These are phyloP conservation scores for Geotrypetes seraphini DNA, from an alignment of 2,797 vertebrate genomes.

Conservation along the genomic window DNA sequence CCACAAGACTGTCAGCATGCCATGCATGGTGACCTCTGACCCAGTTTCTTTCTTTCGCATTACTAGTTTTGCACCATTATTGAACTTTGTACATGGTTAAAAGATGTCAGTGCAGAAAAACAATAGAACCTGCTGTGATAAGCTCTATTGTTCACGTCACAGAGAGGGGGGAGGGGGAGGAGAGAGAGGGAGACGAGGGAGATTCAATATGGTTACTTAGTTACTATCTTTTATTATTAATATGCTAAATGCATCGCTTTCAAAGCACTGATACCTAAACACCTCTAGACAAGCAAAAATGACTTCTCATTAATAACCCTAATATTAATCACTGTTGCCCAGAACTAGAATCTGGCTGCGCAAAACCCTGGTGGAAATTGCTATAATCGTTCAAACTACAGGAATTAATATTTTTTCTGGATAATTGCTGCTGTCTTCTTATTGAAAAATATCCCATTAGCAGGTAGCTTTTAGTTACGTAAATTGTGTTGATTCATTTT, in stretches of 20 bases:
- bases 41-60: slow-evolving; percentile 37
- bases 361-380: slow-evolving; percentile 98
- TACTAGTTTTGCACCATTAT: slow-evolving; percentile 52
- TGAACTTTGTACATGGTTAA: slow-evolving; percentile 53
- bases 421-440: slow-evolving; percentile 95
- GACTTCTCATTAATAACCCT: slow-evolving; percentile 91
- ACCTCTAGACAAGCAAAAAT: slow-evolving; percentile 72
- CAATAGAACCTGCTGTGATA: slow-evolving; percentile 44
- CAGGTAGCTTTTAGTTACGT: slow-evolving; percentile 82
- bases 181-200: too few relatives aligned
- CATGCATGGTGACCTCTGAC: slow-evolving; percentile 44
- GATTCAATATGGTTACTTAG: slow-evolving; percentile 73
- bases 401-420: slow-evolving; percentile 81
- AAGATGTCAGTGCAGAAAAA: slow-evolving; percentile 51
- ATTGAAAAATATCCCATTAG: slow-evolving; percentile 96
- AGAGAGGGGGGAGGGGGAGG: too few relatives aligned
- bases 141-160: slow-evolving; percentile 56
- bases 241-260: slow-evolving; percentile 57
- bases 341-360: slow-evolving; percentile 90
- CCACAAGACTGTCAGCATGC: slow-evolving; percentile 41
- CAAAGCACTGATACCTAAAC: slow-evolving; percentile 61
- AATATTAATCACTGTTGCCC: slow-evolving; percentile 95
- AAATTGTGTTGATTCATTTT: slow-evolving; percentile 94
- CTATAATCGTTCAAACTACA: slow-evolving; percentile 94
- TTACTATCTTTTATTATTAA: slow-evolving; percentile 70